These are phyloP conservation scores for Cyprinella venusta DNA, from an alignment of 2,797 vertebrate genomes.

Conservation along the genomic window DNA sequence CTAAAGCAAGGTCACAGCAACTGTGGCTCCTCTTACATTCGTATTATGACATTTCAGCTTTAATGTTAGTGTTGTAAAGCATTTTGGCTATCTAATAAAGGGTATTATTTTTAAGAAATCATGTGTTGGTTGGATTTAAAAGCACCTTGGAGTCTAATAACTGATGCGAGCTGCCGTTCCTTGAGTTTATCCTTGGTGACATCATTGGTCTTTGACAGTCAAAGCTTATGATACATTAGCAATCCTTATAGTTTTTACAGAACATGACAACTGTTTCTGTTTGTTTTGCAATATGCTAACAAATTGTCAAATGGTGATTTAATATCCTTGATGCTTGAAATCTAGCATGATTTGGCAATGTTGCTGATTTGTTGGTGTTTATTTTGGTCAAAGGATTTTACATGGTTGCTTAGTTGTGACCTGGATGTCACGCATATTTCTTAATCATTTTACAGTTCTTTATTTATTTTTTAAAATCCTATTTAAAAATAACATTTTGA, in stretches of 20 bases:
- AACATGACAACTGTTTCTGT: background rate
- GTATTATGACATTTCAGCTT: background rate
- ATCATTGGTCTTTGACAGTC: background rate
- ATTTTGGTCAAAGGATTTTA: background rate
- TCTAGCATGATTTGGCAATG: background rate
- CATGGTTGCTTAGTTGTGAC: background rate
- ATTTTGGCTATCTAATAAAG: background rate
- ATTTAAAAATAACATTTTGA: background rate
- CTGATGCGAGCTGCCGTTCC: background rate
- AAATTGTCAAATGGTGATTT: background rate
- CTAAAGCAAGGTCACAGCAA: slow-evolving; percentile 75
- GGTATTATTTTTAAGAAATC: background rate
- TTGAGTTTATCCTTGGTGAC: slow-evolving; percentile 11
- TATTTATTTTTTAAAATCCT: background rate
- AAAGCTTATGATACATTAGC: background rate
- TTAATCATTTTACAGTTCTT: background rate
- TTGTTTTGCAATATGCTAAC: background rate
- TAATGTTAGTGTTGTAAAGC: background rate
- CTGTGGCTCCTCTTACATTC: background rate
- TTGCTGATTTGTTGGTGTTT: background rate
- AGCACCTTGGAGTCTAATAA: background rate
- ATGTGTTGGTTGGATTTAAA: background rate
- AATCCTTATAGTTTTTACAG: background rate
- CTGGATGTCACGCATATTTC: background rate
- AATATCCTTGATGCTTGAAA: too few species aligned